Evolutionary conservation across 2,888 invertebrate genomes (phyloP).

Genomic region (Anorthoa munda): DNA sequence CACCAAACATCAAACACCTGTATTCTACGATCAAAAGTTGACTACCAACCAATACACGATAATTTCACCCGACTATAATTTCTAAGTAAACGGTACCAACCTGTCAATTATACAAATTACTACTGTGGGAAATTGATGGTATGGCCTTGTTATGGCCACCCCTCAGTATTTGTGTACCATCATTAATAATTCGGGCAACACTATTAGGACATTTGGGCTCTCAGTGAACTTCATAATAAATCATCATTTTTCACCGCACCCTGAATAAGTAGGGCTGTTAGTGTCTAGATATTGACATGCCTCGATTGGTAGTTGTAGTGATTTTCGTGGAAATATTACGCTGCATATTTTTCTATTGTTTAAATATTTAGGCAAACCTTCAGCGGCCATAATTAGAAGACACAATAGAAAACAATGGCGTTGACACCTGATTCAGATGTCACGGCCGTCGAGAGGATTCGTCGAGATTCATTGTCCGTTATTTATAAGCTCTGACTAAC

Average conservation of each 20-base stretch:
- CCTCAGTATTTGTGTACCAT: conserved; percentile 51
- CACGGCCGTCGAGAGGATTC: no score
- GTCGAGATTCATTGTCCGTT: no score
- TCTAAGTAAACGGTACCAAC: conserved; percentile 35
- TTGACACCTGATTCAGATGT: no score
- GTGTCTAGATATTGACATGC: conserved; percentile 17
- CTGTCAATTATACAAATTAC: conserved; percentile 56
- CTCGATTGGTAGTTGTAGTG: background rate
- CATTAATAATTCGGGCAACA: conserved; percentile 77
- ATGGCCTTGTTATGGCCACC: conserved; percentile 52
- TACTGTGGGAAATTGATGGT: conserved; percentile 60
- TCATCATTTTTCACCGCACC: conserved; percentile 73
- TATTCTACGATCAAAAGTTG: conserved; percentile 21
- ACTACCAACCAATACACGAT: background rate
- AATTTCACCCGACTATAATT: conserved; percentile 12
- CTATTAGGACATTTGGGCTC: conserved; percentile 68
- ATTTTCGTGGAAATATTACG: no score
- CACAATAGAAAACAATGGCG: no score
- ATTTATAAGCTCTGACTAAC: conserved; percentile 3
- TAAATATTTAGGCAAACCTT: no score
- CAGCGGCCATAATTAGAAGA: no score
- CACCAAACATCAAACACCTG: background rate
- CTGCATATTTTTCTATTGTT: no score
- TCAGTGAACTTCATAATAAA: conserved; percentile 72
- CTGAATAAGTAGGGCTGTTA: conserved; percentile 39